Evolutionary conservation across 2,888 invertebrate species (phyloP), one percentile per base, ranked within the genome.

Genomic region (Hoplodrina blanda): DNA sequence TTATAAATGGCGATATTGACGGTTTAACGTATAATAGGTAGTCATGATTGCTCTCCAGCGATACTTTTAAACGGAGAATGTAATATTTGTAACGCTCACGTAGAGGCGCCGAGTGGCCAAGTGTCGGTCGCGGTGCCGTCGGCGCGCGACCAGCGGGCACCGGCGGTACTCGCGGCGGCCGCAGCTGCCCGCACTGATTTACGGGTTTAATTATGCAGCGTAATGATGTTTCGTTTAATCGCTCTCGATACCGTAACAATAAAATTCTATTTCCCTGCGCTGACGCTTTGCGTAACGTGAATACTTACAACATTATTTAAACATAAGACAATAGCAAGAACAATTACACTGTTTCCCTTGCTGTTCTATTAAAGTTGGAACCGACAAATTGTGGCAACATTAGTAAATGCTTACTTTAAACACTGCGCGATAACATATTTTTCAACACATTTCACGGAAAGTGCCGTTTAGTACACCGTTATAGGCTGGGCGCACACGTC

Each of bases 161-260:
- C 25, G 25, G 25, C 25, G 25, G 25, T 25, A 25, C 25, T 25
- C 25, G 25, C 25, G 25, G 25, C 25, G 25, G 25, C n/a, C 50
- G 46, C 54, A 63, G 30, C 64, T 50, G 59, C 20, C 25, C 11
- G 46, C n/a, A 17, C 44, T 54, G 75, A 79, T 82, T 78, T 73
- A 80, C 62, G 64, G 19, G 49, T 80, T 80, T 73, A 67, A 82
- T 82, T 80, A 73, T 69, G 66, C 59, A 69, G 44, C 46, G 53
- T 49, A 69, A 73, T 62, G 64, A 62, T 37, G 52, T 63, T 62
- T 25, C 62, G 56, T 55, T 62, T 46, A 61, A 70, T 65, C 19
- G 33, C 52, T 60, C 59, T 50, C 8, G 25, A 8, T 13, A 55
- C 52, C 54, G 37, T 46, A 19, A 67, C 70, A 63, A 66, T 80